Evolutionary conservation across 2,797 vertebrate species (phyloP), one percentile per base, ranked within the genome.

Genomic region (Helicolenus hilgendorfi): DNA sequence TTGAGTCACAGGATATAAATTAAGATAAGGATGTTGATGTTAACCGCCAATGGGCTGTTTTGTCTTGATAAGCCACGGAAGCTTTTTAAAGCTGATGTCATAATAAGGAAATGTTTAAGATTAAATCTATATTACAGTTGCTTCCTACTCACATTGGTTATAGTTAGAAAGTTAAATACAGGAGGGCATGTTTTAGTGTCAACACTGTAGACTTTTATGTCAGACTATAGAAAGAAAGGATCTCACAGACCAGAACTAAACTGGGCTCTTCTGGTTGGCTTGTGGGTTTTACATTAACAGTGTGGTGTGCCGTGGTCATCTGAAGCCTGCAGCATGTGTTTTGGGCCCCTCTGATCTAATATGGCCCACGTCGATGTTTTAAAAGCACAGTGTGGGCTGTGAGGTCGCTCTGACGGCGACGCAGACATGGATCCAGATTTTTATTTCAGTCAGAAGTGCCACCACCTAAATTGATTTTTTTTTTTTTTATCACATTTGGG

Each of bases 171-270:
- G 31, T 31, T 71, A 62, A 63, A 81, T 7, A 55, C 15, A 72
- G 67, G 33, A 36, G 24, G 60, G 29, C 11, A 22, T 20, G n/a
- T 79, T 75, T 84, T 18, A 29, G 53, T 72, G 13, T 75, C 1
- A 5, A 72, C 20, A 49, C 45, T 29, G 7, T 15, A 13, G 24
- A 53, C 31, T 53, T 62, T 72, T 60, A 88, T 73, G 65, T 85
- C 65, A 65, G 59, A 67, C 41, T 49, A 56, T 31, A 73, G 55
- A 82, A 14, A 22, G 41, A 60, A 35, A 14, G 31, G 15, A 70
- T 77, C 49, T 85, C 63, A 72, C 31, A 83, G 82, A 77, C 64
- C 70, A 85, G 83, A 86, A 73, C 77, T 76, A 85, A 91, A 74
- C 72, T 22, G 62, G 67, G 73, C 49, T 86, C 72, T 31, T 45